Conservation (phyloP, 1,140 invertebrate species). For the Patella vulgata region DNA sequence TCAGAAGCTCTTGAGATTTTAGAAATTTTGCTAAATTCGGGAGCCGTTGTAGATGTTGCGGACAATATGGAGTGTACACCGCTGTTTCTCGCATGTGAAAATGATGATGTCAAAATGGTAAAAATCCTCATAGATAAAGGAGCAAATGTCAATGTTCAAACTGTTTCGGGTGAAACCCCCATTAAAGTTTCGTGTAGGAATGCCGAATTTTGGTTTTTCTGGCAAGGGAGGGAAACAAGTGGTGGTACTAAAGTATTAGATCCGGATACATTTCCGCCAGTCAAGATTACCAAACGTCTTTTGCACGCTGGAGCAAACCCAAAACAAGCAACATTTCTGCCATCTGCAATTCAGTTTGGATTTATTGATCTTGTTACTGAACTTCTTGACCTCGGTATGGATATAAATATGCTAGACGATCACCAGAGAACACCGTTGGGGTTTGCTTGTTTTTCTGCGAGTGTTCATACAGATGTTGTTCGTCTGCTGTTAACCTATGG, state of each 20-base stretch:
- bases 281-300: slow-evolving; percentile 52
- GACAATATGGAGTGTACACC: slow-evolving; percentile 90
- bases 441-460: slow-evolving; percentile 48
- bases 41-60: slow-evolving; percentile 85
- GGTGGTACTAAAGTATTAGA: slow-evolving; percentile 17
- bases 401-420: slow-evolving; percentile 57
- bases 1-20: slow-evolving; percentile 39
- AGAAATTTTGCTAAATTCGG: slow-evolving; percentile 59
- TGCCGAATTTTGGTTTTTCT: slow-evolving; percentile 58
- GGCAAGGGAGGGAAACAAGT: slow-evolving; percentile 35
- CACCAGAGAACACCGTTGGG: slow-evolving; percentile 55
- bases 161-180: slow-evolving; percentile 47
- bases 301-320: slow-evolving; percentile 48
- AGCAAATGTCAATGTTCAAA: slow-evolving; percentile 51
- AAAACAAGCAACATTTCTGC: slow-evolving; percentile 51
- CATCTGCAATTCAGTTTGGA: slow-evolving; percentile 53
- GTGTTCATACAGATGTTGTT: slow-evolving; percentile 42
- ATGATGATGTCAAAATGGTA: slow-evolving; percentile 48
- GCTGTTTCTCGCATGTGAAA: slow-evolving; percentile 66
- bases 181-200: slow-evolving; percentile 54
- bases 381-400: slow-evolving; percentile 54
- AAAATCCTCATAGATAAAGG: slow-evolving; percentile 36
- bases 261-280: slow-evolving; percentile 48
- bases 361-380: slow-evolving; percentile 47
- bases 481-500: slow-evolving; percentile 53